Evolutionary conservation across 1,140 invertebrate genomes (phyloP), one percentile per base, ranked within the genome.

Genomic region (Phortica variegata): DNA sequence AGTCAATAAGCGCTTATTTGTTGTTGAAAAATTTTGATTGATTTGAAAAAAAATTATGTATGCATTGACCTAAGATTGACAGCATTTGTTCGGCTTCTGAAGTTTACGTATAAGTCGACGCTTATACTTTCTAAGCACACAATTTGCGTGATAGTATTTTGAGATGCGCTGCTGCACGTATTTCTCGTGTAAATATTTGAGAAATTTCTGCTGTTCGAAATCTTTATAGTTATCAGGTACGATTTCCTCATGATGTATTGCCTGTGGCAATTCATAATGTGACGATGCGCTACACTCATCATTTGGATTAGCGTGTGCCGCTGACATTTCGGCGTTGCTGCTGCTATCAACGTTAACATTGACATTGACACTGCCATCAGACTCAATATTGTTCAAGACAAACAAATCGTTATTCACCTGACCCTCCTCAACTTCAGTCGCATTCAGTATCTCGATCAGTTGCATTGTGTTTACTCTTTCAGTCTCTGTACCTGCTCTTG

Each of bases 101-200:
- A 26, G 16, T 4, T 21, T 17, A 8, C 32, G 29, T 19, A 37
- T 32, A 8, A 36, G 36, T 44, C 45, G 52, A 29, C 58, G 44
- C 43, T 44, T 60, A 43, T 74, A 74, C 46, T 74, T 74, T 36
- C 57, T 56, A 36, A 74, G 43, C 18, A 74, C 40, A 1, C 66
- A 55, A 52, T 73, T 68, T 38, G 56, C 71, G 23, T 73, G 59
- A 36, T 71, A 54, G 42, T 41, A 58, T 36, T 61, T 60, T 34
- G 57, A 49, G 17, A 73, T 56, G 19, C 54, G 45, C 13, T 50
- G 52, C 40, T 73, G 72, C 18, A 70, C 72, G 26, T 75, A 73
- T 52, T 75, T 75, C 0, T 39, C 39, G 36, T 75, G 72, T 41
- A 75, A 54, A 56, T 75, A 70, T 41, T 73, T 72, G 29, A 73